Percentiles rank a stretch among this genome's conserved stretches.
phyloP scores from a whole-genome alignment of 2,113 vertebrate genomes.

The Gymnogyps californianus region DNA sequence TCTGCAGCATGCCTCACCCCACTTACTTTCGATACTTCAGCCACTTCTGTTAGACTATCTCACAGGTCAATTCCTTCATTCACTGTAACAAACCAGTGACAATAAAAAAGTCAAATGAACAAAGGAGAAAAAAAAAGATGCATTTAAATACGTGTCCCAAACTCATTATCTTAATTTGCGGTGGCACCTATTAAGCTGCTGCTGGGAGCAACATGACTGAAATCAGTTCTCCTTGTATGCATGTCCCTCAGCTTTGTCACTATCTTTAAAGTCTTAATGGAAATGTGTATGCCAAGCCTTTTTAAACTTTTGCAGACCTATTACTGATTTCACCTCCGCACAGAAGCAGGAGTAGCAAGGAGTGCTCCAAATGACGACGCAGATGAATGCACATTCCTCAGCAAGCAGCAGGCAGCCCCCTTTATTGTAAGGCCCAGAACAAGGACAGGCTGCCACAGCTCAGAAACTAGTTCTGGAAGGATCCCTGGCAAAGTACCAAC shows the following conservation, averaged over 20 bases:
- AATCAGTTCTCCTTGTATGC: not conserved
- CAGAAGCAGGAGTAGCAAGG: not conserved
- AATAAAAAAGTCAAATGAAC: not conserved
- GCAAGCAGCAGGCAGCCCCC: not conserved
- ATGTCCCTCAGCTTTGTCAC: not conserved
- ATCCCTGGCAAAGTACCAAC: not conserved
- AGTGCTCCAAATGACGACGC: fast-evolving
- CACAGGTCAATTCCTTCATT: not conserved
- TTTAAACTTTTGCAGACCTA: not conserved
- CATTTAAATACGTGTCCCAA: not conserved
- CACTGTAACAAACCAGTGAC: not conserved
- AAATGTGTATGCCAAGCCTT: not conserved
- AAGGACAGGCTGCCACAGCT: not conserved
- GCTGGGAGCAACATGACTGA: not conserved
- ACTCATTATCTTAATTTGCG: not conserved
- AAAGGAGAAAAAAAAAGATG: fast-evolving
- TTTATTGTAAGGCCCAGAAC: not conserved
- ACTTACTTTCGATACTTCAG: not conserved
- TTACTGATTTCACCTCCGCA: not conserved
- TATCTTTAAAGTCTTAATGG: not conserved
- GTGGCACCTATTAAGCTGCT: not conserved
- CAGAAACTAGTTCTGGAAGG: not conserved
- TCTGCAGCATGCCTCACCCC: not conserved
- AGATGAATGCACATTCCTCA: not conserved
- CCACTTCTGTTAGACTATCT: not conserved